phyloP scores from a whole-genome alignment of 2,113 vertebrate genomes.

The Speoplatyrhinus poulsoni region DNA sequence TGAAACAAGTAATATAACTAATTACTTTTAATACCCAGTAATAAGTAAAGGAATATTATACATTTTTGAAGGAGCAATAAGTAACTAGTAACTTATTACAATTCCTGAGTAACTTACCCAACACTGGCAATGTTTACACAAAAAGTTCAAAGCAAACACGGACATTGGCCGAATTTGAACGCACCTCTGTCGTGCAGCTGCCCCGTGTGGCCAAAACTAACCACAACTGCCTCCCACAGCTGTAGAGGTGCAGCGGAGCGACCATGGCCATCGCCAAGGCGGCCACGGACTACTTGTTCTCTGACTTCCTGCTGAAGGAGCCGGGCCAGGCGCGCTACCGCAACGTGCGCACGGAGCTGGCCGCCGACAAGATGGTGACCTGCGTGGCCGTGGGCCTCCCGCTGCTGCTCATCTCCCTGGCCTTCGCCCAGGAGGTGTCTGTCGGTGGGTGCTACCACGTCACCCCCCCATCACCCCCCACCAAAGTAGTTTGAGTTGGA shows the following conservation, averaged over 20 bases:
- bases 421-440: constrained; percentile 91
- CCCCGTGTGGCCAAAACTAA: too few species aligned
- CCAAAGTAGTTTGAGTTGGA: background rate
- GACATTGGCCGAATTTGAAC: too few species aligned
- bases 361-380: constrained; percentile 88
- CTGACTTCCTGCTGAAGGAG: constrained; percentile 90
- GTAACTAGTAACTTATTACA: too few species aligned
- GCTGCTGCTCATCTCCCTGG: constrained; percentile 89
- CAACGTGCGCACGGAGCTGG: constrained; percentile 86
- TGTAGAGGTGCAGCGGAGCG: background rate
- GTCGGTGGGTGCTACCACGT: constrained; percentile 74
- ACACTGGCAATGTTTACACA: too few species aligned
- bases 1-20: too few species aligned
- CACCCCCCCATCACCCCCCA: background rate
- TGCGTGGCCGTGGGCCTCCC: constrained; percentile 88
- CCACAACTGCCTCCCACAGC: too few species aligned
- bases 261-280: constrained; percentile 89
- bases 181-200: too few species aligned
- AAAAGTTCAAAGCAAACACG: too few species aligned
- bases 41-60: too few species aligned
- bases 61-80: too few species aligned
- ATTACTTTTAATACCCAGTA: too few species aligned
- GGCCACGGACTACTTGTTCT: constrained; percentile 92
- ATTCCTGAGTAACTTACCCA: too few species aligned
- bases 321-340: constrained; percentile 80